phyloP scores from a whole-genome alignment of 2,113 vertebrate species.

The Sinocyclocheilus grahami region DNA sequence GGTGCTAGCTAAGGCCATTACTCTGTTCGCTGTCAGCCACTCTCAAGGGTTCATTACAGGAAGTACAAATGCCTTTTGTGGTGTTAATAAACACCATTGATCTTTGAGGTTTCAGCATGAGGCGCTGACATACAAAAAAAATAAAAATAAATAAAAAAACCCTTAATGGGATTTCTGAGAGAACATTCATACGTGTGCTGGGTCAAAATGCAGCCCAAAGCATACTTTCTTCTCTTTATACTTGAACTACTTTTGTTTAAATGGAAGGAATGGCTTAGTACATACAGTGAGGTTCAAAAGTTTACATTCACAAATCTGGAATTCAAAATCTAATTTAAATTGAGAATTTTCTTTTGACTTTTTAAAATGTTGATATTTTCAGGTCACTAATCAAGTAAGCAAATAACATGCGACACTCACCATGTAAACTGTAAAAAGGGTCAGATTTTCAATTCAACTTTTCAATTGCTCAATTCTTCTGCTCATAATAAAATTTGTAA shows the following conservation, averaged over 20 bases:
- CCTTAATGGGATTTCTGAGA: slow-evolving; percentile 17
- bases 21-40: slow-evolving; percentile 28
- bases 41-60: slow-evolving; percentile 41
- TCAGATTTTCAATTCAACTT: no score
- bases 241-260: not conserved
- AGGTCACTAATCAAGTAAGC: no score
- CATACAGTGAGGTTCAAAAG: no score
- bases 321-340: no score
- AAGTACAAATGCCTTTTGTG: slow-evolving; percentile 16
- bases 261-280: not conserved
- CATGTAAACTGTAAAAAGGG: no score
- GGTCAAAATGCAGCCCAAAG: not conserved
- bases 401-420: no score
- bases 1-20: slow-evolving; percentile 24
- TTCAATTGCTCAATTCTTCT: not conserved
- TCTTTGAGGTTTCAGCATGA: not conserved
- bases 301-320: no score
- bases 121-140: not conserved
- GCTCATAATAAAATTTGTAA: not conserved
- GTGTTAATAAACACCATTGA: slow-evolving; percentile 25
- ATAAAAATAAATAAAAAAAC: no score
- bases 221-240: not conserved
- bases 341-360: no score
- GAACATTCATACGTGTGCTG: not conserved
- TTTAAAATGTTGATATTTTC: no score